Evolutionary conservation across 2,888 invertebrate species (phyloP), one percentile per base, ranked within the genome.

Genomic region (Empis livida): DNA sequence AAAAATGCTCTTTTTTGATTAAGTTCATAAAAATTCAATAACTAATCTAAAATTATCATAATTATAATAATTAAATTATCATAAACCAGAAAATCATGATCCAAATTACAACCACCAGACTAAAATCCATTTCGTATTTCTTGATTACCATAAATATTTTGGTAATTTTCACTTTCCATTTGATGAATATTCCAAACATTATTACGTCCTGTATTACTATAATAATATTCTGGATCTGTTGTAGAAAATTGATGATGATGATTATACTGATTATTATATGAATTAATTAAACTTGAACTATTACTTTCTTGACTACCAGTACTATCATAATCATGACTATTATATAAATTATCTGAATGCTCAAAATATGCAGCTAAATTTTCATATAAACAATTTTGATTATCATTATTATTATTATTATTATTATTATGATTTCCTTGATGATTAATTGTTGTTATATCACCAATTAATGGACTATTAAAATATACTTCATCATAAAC

Each of bases 151-250:
- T 20, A 39, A 30, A 43, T 43, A 31, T 30, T 47, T 14, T 47
- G 47, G 10, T 47, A 43, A n/a, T 43, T 43, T 10, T 23, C 30
- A 11, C 27, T 11, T 38, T 64, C 62, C 59, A 61, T 64, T 54
- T 63, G 62, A 32, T 63, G 62, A 32, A 68, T 66, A 46, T 67
- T 66, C 67, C 67, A 67, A 31, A 60, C 59, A 49, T 68, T 66
- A 48, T 67, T 64, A 38, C 59, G 57, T 10, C 59, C 61, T 37
- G 63, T 61, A 46, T 68, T 68, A 57, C 61, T 67, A 51, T 68
- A 67, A 47, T 62, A 68, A 46, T 62, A 67, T 39, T 67, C 67
- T 20, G 61, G 57, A 47, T 60, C 59, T 15, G 56, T 44, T 20
- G 16, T 16, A 11, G 39, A 11, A 32, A 49, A 39, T 16, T 48